These are phyloP conservation scores for Podiceps cristatus DNA, from an alignment of 2,113 vertebrate species.

Conservation along the genomic window DNA sequence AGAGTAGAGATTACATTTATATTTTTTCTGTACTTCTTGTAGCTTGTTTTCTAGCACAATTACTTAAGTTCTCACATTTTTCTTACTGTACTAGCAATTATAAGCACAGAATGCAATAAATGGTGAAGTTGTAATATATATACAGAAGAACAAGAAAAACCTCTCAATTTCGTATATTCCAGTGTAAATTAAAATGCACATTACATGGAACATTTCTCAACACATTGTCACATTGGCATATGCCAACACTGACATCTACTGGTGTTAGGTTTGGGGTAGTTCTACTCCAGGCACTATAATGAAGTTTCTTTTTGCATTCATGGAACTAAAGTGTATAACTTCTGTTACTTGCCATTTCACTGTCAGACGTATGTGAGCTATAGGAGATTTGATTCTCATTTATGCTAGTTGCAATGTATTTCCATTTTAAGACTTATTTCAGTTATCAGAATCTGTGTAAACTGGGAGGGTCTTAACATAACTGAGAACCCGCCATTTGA, in stretches of 20 bases:
- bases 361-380: background rate
- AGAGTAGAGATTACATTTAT: background rate
- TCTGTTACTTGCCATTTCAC: background rate
- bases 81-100: background rate
- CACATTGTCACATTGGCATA: slow-evolving; percentile 8
- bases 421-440: background rate
- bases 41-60: background rate
- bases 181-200: background rate
- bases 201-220: background rate
- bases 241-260: slow-evolving; percentile 82
- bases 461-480: background rate
- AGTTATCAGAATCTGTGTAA: background rate
- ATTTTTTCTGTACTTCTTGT: background rate
- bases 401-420: background rate
- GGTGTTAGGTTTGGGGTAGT: slow-evolving; percentile 43
- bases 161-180: background rate
- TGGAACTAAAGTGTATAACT: background rate
- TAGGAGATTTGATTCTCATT: background rate
- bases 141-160: background rate
- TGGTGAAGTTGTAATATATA: background rate
- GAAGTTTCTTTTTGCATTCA: background rate
- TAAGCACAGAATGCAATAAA: background rate
- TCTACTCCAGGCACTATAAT: background rate
- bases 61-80: background rate
- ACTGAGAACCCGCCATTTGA: background rate